Base-by-base conservation (phyloP, 2,888 invertebrate genomes). In the Neelides folsomi region DNA sequence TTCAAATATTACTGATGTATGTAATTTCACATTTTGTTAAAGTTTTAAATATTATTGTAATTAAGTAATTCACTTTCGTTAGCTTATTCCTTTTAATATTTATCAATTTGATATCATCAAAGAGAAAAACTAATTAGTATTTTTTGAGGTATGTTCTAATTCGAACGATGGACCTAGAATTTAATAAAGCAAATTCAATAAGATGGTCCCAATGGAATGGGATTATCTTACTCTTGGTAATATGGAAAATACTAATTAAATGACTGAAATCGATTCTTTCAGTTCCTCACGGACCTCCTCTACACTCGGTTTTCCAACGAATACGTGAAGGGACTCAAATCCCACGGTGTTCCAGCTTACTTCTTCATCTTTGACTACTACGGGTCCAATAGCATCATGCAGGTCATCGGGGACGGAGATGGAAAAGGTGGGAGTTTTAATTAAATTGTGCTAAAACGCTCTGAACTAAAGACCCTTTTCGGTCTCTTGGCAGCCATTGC, bases 201-300 rank as follows among this genome's bases (percentile, higher is more conserved):
- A 27, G 3, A 3, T 7, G 7, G 27, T 7, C 27, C 27, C 27
- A 27, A 27, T 27, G 27, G 27, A 27, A 27, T 27, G 7, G 27
- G 27, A 27, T 27, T 27, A 27, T 5, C 27, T 27, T 27, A 27
- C 27, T 5, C 3, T 5, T 27, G 27, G 27, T 27, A 27, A 27
- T 27, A 27, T 27, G 27, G 27, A 27, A 27, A 27, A 27, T 27
- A 27, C 27, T 27, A 27, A 27, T 27, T 27, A 27, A 27, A 27
- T 27, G 27, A 27, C 3, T 27, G 27, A 27, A 27, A 27, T 27
- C 35, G 46, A 55, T 60, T 43, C 43, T 57, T 57, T 41, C 57
- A 66, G 62, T 63, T 66, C 54, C 58, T 66, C 51, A 66, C 66
- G 38, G 66, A 66, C 58, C 52, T 66, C 13, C 58, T 66, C 47